These are phyloP conservation scores for Fistularia tabacaria DNA, from an alignment of 2,797 vertebrate species.

Conservation along the genomic window DNA sequence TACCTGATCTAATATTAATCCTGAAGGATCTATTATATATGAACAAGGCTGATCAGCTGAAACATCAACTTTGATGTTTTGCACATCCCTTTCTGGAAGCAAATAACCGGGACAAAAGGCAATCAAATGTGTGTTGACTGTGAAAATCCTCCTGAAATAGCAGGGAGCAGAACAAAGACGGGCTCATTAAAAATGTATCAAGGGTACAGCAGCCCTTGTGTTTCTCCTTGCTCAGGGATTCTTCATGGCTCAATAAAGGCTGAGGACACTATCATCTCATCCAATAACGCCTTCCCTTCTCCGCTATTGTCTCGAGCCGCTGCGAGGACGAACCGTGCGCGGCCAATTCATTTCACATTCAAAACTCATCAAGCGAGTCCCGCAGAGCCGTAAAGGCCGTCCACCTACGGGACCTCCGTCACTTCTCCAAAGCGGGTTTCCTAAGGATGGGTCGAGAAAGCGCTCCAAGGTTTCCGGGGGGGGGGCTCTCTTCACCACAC, in stretches of 20 bases:
- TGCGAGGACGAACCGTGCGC: slow-evolving; percentile 1
- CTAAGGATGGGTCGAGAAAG: no score
- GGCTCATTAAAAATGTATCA: slow-evolving; percentile 58
- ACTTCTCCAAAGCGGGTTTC: no score
- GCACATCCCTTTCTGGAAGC: slow-evolving; percentile 4
- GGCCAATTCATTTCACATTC: background rate
- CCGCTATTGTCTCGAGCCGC: slow-evolving; percentile 3
- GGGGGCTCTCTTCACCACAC: no score
- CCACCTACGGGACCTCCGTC: no score
- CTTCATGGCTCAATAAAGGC: slow-evolving; percentile 38
- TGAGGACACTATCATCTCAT: slow-evolving; percentile 34
- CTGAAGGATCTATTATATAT: background rate
- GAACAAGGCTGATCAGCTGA: slow-evolving; percentile 4
- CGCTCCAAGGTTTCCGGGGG: no score
- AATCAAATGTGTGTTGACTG: slow-evolving; percentile 41
- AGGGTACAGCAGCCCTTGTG: slow-evolving; percentile 41
- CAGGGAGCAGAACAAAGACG: slow-evolving; percentile 41
- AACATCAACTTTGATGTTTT: slow-evolving; percentile 1
- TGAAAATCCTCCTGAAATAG: slow-evolving; percentile 48
- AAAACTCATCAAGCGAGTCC: background rate
- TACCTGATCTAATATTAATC: background rate
- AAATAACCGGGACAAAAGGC: slow-evolving; percentile 22
- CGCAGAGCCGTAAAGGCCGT: background rate
- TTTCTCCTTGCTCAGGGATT: slow-evolving; percentile 50
- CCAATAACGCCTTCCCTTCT: slow-evolving; percentile 25